Conservation (phyloP, 1,140 invertebrate genomes). For the Brachionus rubens region DNA sequence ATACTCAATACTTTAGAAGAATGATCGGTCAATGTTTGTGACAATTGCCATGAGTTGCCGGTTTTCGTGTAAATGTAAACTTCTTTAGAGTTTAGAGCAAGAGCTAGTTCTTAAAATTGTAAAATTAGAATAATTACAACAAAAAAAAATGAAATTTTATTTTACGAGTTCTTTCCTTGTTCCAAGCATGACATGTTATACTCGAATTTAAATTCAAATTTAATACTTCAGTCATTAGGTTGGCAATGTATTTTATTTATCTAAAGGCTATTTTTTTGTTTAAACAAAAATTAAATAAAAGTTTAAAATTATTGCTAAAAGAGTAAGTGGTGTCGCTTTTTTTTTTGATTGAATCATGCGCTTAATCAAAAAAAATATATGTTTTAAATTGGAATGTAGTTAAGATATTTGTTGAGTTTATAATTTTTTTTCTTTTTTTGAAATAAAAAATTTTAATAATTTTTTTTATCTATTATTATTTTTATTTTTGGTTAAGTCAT, state of each 20-base stretch:
- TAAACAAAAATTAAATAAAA: no score
- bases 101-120: conserved; percentile 23
- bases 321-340: not conserved
- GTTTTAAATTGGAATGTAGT: not conserved
- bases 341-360: conserved; percentile 10
- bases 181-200: conserved; percentile 45
- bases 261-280: no score
- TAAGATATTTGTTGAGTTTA: not conserved
- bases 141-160: not conserved
- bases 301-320: not conserved
- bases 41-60: not conserved
- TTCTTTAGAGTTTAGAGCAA: conserved; percentile 21
- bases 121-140: not conserved
- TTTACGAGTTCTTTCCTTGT: conserved; percentile 39
- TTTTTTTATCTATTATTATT: not conserved
- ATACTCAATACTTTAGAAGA: conserved; percentile 77
- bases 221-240: conserved; percentile 32
- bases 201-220: conserved; percentile 29
- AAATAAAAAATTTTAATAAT: not conserved
- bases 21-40: conserved; percentile 43
- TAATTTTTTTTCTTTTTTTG: no score
- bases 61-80: conserved; percentile 33
- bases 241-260: not conserved
- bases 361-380: not conserved
- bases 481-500: no score